Evolutionary conservation across 1,140 invertebrate species (phyloP).

Genomic region (Agrypnia vestita): DNA sequence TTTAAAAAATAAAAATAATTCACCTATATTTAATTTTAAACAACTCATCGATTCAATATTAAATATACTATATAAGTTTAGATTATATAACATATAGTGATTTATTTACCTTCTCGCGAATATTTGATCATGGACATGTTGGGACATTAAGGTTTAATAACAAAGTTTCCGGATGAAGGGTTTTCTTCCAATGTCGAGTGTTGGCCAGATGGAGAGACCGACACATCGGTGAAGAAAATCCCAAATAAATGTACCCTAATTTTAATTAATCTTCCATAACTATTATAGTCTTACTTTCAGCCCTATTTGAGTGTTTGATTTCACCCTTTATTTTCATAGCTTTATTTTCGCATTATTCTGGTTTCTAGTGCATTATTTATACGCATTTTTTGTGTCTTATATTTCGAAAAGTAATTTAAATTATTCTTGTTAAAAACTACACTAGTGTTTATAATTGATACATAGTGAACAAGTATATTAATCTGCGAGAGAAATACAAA

Average conservation of each 20-base stretch:
- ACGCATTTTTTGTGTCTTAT: not conserved
- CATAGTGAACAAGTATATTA: not conserved
- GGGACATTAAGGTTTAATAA: constrained; percentile 21
- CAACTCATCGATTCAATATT: too few relatives aligned
- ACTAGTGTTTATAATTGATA: constrained; percentile 3
- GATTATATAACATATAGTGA: too few relatives aligned
- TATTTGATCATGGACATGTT: too few relatives aligned
- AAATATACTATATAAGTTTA: too few relatives aligned
- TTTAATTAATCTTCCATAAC: constrained; percentile 51
- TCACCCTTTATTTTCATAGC: not conserved
- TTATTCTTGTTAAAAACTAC: not conserved
- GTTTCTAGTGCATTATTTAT: constrained; percentile 30
- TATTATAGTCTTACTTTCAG: constrained; percentile 35
- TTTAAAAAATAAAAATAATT: not conserved
- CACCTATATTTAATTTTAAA: too few relatives aligned
- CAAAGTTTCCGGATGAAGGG: constrained; percentile 39
- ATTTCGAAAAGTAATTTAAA: not conserved
- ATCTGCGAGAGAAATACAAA: constrained; percentile 7
- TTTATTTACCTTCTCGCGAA: too few relatives aligned
- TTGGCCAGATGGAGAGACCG: constrained; percentile 33
- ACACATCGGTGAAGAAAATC: constrained; percentile 33
- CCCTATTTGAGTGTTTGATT: constrained; percentile 27
- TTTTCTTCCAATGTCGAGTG: constrained; percentile 39
- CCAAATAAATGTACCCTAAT: constrained; percentile 29
- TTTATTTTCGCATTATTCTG: constrained; percentile 28